Evolutionary conservation across 2,888 invertebrate species (phyloP).

Genomic region (Drosophila longiperda): DNA sequence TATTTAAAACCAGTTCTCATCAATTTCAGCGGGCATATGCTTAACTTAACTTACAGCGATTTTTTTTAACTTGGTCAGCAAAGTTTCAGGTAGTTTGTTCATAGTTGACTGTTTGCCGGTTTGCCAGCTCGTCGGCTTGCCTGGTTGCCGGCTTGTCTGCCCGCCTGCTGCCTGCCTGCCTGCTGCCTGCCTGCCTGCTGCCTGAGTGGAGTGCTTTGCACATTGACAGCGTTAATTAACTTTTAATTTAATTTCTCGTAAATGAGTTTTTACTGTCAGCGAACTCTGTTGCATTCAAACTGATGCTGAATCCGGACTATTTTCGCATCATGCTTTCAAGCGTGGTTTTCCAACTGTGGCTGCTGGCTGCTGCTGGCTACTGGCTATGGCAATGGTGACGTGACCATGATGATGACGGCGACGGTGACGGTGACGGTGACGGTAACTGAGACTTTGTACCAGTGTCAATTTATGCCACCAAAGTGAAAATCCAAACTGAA

Average conservation of each 20-base stretch:
- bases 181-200: not conserved
- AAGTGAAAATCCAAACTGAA: slow-evolving; percentile 81
- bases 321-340: slow-evolving; percentile 69
- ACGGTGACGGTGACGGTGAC: slow-evolving; percentile 9
- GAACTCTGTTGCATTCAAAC: slow-evolving; percentile 66
- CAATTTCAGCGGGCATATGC: slow-evolving; percentile 78
- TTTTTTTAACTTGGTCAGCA: slow-evolving; percentile 71
- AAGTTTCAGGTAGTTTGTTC: slow-evolving; percentile 63
- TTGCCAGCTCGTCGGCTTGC: slow-evolving; percentile 1
- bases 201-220: slow-evolving; percentile 77
- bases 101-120: slow-evolving; percentile 51
- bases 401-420: not conserved
- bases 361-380: slow-evolving; percentile 26
- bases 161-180: slow-evolving; percentile 4
- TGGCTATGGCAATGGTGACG: slow-evolving; percentile 1
- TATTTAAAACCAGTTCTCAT: slow-evolving; percentile 80
- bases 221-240: slow-evolving; percentile 83
- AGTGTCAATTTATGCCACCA: slow-evolving; percentile 82
- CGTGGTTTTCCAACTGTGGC: slow-evolving; percentile 80
- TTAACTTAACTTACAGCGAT: slow-evolving; percentile 80
- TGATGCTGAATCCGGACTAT: slow-evolving; percentile 22
- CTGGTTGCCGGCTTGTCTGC: slow-evolving; percentile 29
- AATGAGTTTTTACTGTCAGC: slow-evolving; percentile 83
- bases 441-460: slow-evolving; percentile 54
- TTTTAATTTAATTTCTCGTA: slow-evolving; percentile 82